Evolutionary conservation across 2,797 vertebrate genomes (phyloP).

Genomic region (Chelon labrosus): DNA sequence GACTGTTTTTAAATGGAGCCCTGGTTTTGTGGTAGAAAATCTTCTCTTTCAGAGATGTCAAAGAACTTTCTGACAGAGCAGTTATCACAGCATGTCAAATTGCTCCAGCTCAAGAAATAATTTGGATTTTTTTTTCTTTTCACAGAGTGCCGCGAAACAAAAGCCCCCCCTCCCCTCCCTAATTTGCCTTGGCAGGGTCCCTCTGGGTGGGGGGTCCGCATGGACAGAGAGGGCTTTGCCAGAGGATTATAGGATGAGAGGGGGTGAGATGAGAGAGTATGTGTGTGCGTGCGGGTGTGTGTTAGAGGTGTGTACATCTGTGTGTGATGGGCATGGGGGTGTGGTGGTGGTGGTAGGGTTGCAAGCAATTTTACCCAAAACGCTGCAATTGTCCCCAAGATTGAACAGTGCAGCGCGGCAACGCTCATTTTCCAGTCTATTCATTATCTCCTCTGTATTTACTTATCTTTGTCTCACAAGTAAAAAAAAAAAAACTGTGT

Average conservation of each 20-base stretch:
- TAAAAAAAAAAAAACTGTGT: slow-evolving; percentile 78
- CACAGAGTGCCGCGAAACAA: slow-evolving; percentile 92
- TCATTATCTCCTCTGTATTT: slow-evolving; percentile 89
- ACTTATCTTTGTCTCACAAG: slow-evolving; percentile 87
- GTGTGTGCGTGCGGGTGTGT: slow-evolving; percentile 44
- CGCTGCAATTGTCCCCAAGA: slow-evolving; percentile 88
- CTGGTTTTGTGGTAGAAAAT: slow-evolving; percentile 90
- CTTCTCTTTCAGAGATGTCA: slow-evolving; percentile 93
- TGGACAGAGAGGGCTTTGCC: slow-evolving; percentile 85
- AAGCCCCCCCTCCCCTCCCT: slow-evolving; percentile 85
- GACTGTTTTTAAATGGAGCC: slow-evolving; percentile 89
- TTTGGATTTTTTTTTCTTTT: slow-evolving; percentile 89
- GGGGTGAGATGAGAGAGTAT: slow-evolving; percentile 64
- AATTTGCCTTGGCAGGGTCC: slow-evolving; percentile 89
- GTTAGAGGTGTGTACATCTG: slow-evolving; percentile 65
- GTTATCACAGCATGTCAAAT: slow-evolving; percentile 99
- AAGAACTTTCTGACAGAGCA: slow-evolving; percentile 98
- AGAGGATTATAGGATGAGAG: slow-evolving; percentile 83
- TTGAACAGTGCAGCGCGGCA: slow-evolving; percentile 83
- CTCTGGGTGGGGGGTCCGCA: slow-evolving; percentile 86
- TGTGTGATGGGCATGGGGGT: slow-evolving; percentile 63
- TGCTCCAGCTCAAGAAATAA: slow-evolving; percentile 96
- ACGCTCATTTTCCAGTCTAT: slow-evolving; percentile 85
- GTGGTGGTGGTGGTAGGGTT: slow-evolving; percentile 52
- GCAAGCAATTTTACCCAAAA: slow-evolving; percentile 88